Percentiles rank a stretch among this genome's conserved stretches.
Evolutionary conservation across 1,140 invertebrate genomes (phyloP).

Genomic region (Nautilus pompilius): DNA sequence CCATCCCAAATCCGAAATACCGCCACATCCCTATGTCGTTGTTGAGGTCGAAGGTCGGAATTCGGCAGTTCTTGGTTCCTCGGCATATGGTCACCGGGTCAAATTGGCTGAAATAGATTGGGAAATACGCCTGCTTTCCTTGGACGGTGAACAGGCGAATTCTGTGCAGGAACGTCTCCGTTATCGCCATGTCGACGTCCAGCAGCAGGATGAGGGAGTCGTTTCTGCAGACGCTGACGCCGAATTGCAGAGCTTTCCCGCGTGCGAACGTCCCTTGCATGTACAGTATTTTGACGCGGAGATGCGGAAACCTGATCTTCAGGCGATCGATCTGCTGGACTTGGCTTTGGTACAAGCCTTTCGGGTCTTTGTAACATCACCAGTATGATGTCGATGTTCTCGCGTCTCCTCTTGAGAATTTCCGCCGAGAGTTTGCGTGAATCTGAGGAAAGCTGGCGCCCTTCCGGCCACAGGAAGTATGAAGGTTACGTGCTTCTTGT

Average conservation of each 20-base stretch:
- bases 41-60: constrained; percentile 41
- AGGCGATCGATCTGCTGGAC: constrained; percentile 1
- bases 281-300: constrained; percentile 22
- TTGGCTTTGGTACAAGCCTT: neutral
- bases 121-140: constrained; percentile 81
- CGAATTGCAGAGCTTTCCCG: constrained; percentile 41
- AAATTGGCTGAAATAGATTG: constrained; percentile 93
- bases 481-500: constrained; percentile 72
- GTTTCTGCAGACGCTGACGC: constrained; percentile 53
- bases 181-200: constrained; percentile 58
- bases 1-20: constrained; percentile 92
- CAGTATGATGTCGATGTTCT: constrained; percentile 71
- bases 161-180: constrained; percentile 36
- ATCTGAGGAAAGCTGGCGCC: constrained; percentile 72
- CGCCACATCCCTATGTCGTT: constrained; percentile 81
- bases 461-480: constrained; percentile 80
- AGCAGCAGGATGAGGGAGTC: constrained; percentile 67
- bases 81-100: constrained; percentile 53
- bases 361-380: constrained; percentile 59
- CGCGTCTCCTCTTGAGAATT: constrained; percentile 65
- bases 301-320: constrained; percentile 18
- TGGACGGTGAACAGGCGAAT: constrained; percentile 68
- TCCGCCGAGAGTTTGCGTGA: constrained; percentile 79
- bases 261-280: constrained; percentile 47
- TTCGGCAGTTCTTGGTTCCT: constrained; percentile 54